Conservation (phyloP, 2,113 vertebrate genomes). For the Rhinopomastus cyanomelas region DNA sequence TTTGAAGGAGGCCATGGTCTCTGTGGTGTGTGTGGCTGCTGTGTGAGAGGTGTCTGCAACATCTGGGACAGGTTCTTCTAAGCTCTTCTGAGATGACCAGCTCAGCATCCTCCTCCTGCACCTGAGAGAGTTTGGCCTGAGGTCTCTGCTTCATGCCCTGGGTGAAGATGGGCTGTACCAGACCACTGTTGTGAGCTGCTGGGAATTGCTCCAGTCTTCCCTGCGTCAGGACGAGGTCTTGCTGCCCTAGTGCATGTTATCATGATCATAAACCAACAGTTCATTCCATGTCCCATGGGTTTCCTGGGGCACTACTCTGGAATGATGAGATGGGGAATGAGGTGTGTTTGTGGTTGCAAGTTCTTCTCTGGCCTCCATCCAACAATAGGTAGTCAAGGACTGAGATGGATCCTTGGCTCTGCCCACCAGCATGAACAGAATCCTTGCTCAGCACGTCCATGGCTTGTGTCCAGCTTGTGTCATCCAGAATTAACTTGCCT, state of each 20-base stretch:
- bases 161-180: not conserved
- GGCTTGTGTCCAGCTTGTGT: not conserved
- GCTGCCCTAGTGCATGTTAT: not conserved
- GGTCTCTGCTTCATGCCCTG: not conserved
- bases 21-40: not conserved
- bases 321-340: not conserved
- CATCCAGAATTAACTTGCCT: not conserved
- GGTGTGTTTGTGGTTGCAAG: not conserved
- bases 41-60: not conserved
- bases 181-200: not conserved
- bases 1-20: not conserved
- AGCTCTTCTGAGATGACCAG: not conserved
- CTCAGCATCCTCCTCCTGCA: not conserved
- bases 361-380: not conserved
- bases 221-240: not conserved
- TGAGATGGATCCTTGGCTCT: not conserved
- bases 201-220: not conserved
- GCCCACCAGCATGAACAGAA: not conserved
- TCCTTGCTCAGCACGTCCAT: fast-evolving
- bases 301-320: constrained; percentile 10
- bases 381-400: not conserved
- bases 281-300: not conserved
- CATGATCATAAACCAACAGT: not conserved
- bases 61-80: not conserved
- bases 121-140: not conserved